A percentile compares a stretch with the other conserved stretches of the same genome.
Evolutionary conservation across 2,888 invertebrate species (phyloP).

Genomic region (Dusona sp.): DNA sequence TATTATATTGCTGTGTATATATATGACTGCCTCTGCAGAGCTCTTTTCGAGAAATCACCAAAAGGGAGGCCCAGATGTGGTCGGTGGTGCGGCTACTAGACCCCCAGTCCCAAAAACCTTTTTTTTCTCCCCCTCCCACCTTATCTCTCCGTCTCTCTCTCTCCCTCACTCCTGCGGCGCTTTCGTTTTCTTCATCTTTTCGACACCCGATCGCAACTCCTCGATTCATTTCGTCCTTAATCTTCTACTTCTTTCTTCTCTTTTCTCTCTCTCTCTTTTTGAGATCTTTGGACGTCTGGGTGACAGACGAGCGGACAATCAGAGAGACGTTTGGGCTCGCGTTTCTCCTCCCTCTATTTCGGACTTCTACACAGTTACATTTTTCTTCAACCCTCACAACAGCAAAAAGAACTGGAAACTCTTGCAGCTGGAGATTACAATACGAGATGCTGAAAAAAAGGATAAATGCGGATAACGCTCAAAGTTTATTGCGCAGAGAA

Average conservation of each 20-base stretch:
- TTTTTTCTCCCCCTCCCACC: constrained; percentile 53
- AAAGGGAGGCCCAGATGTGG: constrained; percentile 73
- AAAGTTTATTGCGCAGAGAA: not conserved
- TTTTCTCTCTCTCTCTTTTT: not conserved
- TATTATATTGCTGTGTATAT: constrained; percentile 72
- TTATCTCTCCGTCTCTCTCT: constrained; percentile 49
- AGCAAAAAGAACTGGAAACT: not conserved
- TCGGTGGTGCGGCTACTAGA: constrained; percentile 43
- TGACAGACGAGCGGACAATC: constrained; percentile 48
- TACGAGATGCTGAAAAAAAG: too few relatives aligned
- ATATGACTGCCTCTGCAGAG: constrained; percentile 37
- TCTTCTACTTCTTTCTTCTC: constrained; percentile 11
- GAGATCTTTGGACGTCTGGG: constrained; percentile 4
- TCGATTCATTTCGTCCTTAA: constrained; percentile 47
- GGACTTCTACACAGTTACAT: constrained; percentile 65
- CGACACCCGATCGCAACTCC: constrained; percentile 55
- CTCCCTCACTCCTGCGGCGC: constrained; percentile 34
- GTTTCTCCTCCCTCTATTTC: constrained; percentile 33
- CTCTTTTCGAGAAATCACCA: constrained; percentile 76
- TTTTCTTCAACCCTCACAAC: not conserved
- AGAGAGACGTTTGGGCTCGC: constrained; percentile 23
- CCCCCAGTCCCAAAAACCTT: constrained; percentile 66
- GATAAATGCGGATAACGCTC: not conserved
- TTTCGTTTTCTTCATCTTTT: constrained; percentile 55
- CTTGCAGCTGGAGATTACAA: not conserved